These are phyloP conservation scores for Babylonia areolata DNA, from an alignment of 1,140 invertebrate genomes.

Conservation along the genomic window DNA sequence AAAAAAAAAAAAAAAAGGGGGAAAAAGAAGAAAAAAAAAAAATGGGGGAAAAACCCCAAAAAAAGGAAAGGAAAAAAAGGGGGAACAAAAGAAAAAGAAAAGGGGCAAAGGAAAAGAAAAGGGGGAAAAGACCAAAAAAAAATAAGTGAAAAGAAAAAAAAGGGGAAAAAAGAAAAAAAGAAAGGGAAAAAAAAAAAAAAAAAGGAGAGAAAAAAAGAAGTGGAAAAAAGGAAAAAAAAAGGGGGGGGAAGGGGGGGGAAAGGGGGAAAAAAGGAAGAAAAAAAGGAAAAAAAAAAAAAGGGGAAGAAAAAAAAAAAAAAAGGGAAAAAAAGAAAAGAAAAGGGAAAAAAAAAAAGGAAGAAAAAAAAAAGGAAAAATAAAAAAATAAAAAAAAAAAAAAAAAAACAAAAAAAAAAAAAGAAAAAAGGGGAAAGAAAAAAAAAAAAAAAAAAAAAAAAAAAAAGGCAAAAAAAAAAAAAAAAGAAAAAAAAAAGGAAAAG, in stretches of 20 bases:
- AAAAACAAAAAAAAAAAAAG: too few relatives aligned
- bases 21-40: too few relatives aligned
- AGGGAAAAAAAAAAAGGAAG: too few relatives aligned
- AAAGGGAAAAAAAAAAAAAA: not conserved
- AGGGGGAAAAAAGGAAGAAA: not conserved
- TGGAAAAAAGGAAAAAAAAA: not conserved
- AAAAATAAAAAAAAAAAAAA: too few relatives aligned
- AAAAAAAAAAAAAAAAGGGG: too few relatives aligned
- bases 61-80: not conserved
- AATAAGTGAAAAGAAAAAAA: not conserved
- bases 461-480: too few relatives aligned
- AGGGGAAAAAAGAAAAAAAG: not conserved
- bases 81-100: not conserved
- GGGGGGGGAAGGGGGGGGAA: not conserved
- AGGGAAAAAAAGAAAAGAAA: not conserved
- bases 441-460: too few relatives aligned
- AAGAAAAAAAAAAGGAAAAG: too few relatives aligned
- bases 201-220: not conserved
- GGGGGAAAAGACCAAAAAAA: not conserved
- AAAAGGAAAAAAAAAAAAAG: not conserved
- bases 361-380: too few relatives aligned
- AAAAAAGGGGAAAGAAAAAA: too few relatives aligned
- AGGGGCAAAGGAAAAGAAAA: not conserved
- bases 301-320: not conserved
- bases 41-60: too few relatives aligned